Conservation (phyloP, 2,797 vertebrate species). For the Enteromius trimaculatus region DNA sequence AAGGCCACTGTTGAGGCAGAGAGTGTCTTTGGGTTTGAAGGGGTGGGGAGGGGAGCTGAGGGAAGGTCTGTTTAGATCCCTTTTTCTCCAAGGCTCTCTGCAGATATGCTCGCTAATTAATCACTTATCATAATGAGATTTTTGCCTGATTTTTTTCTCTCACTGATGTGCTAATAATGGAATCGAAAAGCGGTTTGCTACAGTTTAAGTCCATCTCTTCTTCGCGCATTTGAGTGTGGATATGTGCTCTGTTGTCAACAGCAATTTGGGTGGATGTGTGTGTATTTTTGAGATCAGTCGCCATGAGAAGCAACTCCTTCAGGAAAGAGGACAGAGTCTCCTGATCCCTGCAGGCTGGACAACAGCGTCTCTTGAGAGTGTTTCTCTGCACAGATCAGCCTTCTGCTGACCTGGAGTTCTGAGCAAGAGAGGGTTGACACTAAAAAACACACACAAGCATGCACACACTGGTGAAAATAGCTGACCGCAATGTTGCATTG, state of each 20-base stretch:
- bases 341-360: constrained; percentile 3
- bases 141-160: constrained; percentile 55
- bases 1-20: constrained; percentile 64
- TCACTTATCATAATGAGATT: constrained; percentile 78
- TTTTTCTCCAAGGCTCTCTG: constrained; percentile 62
- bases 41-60: constrained; percentile 6
- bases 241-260: constrained; percentile 6
- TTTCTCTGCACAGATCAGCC: constrained; percentile 28
- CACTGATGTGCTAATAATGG: constrained; percentile 47
- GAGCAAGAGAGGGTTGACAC: neutral
- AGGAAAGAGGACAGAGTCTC: constrained; percentile 41
- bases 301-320: constrained; percentile 31
- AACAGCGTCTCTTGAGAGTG: constrained; percentile 16
- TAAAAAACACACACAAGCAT: constrained; percentile 3
- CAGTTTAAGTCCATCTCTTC: constrained; percentile 14
- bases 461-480: constrained; percentile 16
- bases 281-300: constrained; percentile 33
- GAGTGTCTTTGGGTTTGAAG: constrained; percentile 44
- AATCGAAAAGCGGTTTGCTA: constrained; percentile 34
- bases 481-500: constrained; percentile 10
- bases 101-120: constrained; percentile 76
- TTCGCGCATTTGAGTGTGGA: neutral
- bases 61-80: constrained; percentile 43
- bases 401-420: constrained; percentile 42
- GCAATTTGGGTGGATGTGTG: constrained; percentile 27